Evolutionary conservation across 2,888 invertebrate species (phyloP).

Genomic region (Amphipyra tragopoginis): DNA sequence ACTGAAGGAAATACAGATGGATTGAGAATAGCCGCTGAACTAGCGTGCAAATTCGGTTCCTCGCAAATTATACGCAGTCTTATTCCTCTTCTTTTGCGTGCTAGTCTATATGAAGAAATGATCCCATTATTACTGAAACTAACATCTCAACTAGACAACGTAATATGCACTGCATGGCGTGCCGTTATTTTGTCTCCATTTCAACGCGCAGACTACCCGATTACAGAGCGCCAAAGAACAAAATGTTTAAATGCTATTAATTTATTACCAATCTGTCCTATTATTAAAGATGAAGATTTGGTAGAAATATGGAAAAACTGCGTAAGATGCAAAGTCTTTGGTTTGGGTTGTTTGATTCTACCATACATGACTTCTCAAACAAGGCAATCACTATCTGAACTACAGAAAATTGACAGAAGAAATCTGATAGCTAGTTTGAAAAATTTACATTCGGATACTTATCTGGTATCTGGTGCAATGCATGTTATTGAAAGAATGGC

Average conservation of each 20-base stretch:
- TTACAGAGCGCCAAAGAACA: slow-evolving; percentile 82
- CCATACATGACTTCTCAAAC: slow-evolving; percentile 83
- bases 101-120: slow-evolving; percentile 79
- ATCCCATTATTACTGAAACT: slow-evolving; percentile 80
- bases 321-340: slow-evolving; percentile 81
- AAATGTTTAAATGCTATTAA: slow-evolving; percentile 84
- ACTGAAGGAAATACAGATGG: slow-evolving; percentile 75
- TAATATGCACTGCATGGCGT: slow-evolving; percentile 82
- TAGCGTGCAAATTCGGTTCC: slow-evolving; percentile 77
- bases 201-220: slow-evolving; percentile 85
- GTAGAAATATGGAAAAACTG: slow-evolving; percentile 86
- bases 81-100: slow-evolving; percentile 75
- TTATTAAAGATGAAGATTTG: slow-evolving; percentile 84
- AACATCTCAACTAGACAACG: slow-evolving; percentile 73
- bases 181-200: slow-evolving; percentile 83
- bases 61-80: slow-evolving; percentile 71
- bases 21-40: slow-evolving; percentile 77
- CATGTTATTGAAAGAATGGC: slow-evolving; percentile 82
- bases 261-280: slow-evolving; percentile 83
- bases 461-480: slow-evolving; percentile 85
- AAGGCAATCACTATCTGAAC: slow-evolving; percentile 77
- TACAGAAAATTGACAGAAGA: slow-evolving; percentile 83
- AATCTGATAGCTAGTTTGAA: slow-evolving; percentile 84
- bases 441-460: slow-evolving; percentile 84
- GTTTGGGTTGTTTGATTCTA: slow-evolving; percentile 83